These are phyloP conservation scores for Bellardia pandia DNA, from an alignment of 2,888 invertebrate species.

Conservation along the genomic window DNA sequence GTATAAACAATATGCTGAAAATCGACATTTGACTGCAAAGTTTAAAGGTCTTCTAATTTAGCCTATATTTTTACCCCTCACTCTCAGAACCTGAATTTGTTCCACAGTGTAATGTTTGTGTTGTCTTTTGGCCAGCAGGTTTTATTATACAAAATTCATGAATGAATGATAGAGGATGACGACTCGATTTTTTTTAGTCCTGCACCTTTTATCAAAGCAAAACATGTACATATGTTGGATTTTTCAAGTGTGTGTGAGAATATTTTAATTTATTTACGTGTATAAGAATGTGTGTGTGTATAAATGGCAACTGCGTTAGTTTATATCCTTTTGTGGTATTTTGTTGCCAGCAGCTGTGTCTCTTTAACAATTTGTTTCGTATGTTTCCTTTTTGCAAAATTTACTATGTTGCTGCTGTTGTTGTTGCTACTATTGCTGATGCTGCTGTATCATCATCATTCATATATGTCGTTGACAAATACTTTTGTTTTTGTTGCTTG, in stretches of 20 bases:
- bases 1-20: too few relatives aligned
- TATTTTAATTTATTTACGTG: slow-evolving; percentile 19
- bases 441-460: slow-evolving; percentile 54
- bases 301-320: slow-evolving; percentile 53
- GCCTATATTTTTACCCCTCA: too few relatives aligned
- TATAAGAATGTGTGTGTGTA: not conserved
- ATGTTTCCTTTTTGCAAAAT: slow-evolving; percentile 16
- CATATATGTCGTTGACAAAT: slow-evolving; percentile 62
- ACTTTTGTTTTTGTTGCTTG: slow-evolving; percentile 41
- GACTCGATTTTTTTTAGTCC: not conserved
- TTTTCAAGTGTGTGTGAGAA: not conserved
- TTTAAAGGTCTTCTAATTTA: too few relatives aligned
- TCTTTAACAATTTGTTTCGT: slow-evolving; percentile 29
- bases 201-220: not conserved
- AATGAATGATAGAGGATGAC: slow-evolving; percentile 34
- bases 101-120: slow-evolving; percentile 4
- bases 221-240: not conserved
- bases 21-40: too few relatives aligned
- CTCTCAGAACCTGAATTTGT: too few relatives aligned
- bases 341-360: slow-evolving; percentile 69
- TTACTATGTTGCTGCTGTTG: slow-evolving; percentile 45
- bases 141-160: slow-evolving; percentile 19
- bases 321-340: slow-evolving; percentile 70
- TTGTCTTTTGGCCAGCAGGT: slow-evolving; percentile 42
- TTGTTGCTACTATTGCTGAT: slow-evolving; percentile 41